Base-by-base conservation (phyloP, 2,888 invertebrate genomes). In the Megaustenia siamemsis region DNA sequence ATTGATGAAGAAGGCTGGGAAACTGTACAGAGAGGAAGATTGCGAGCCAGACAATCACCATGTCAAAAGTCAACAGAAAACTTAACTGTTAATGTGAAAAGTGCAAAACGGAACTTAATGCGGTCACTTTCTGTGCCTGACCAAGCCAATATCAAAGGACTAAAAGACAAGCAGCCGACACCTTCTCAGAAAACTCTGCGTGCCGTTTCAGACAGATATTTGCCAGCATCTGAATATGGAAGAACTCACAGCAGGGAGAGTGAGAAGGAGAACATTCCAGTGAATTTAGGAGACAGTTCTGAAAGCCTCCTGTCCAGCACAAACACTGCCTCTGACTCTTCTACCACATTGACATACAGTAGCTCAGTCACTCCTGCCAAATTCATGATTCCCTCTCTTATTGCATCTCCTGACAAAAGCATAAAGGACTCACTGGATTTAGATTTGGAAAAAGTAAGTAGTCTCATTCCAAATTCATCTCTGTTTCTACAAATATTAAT, bases 1-100 rank as follows among this genome's bases (percentile, higher is more conserved):
- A 43, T 81, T 15, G 87, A 87, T 45, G 87, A 91, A 68, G 94
- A 94, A 85, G 98, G 98, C 0, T 98, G 98, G 98, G 95, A 97
- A 87, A 98, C 97, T 0, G 98, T 98, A 0, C 93, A 94, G 0
- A 96, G 94, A 84, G 93, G 94, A 68, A 90, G 90, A 81, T 83
- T 90, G n/a, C 90, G 92, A 83, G 96, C 96, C 75, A 95, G 90
- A 77, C 87, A 90, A 28, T 91, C 91, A 18, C 90, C 91, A 0
- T 90, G 90, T 12, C 91, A 91, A 87, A 88, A 90, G 81, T 91
- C 91, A 1, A 84, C 90, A 21, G 92, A 92, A 85, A 92, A 91
- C 84, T 86, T 92, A 24, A 82, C 88, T 35, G 84, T 87, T 12
- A 86, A 88, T 15, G 81, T 88, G 32, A 75, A 83, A 18, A 86